Percentiles rank a stretch among this genome's conserved stretches.
Evolutionary conservation across 1,140 invertebrate genomes (phyloP).

Genomic region (Planococcus citri): DNA sequence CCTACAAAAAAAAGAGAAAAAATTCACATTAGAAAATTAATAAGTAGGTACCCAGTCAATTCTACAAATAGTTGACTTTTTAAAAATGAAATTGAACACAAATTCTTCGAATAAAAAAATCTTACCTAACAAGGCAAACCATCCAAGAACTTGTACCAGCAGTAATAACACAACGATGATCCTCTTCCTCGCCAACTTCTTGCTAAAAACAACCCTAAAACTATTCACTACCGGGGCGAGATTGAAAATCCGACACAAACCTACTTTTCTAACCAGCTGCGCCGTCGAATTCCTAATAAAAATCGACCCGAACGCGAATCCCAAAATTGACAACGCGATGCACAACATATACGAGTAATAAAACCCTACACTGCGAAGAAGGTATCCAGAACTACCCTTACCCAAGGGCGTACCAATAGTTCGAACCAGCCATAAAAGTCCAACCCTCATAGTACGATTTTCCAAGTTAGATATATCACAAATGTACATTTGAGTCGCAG

Average conservation of each 20-base stretch:
- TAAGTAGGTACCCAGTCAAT: background rate
- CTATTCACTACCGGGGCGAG: background rate
- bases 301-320: background rate
- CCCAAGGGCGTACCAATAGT: no score
- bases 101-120: no score
- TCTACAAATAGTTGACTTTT: no score
- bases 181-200: background rate
- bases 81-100: no score
- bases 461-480: no score
- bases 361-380: no score
- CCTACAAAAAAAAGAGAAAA: conserved; percentile 9
- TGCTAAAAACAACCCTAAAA: background rate
- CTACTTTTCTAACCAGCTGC: background rate
- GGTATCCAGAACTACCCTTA: no score
- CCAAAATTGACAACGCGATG: background rate
- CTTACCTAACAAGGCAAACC: conserved; percentile 1
- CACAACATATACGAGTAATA: no score
- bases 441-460: no score
- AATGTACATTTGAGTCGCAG: no score
- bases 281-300: background rate
- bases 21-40: background rate
- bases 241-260: background rate
- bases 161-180: conserved; percentile 14
- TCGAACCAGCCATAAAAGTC: no score
- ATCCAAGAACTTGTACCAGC: conserved; percentile 22